These are phyloP conservation scores for Carapus acus DNA, from an alignment of 2,797 vertebrate species.

Conservation along the genomic window DNA sequence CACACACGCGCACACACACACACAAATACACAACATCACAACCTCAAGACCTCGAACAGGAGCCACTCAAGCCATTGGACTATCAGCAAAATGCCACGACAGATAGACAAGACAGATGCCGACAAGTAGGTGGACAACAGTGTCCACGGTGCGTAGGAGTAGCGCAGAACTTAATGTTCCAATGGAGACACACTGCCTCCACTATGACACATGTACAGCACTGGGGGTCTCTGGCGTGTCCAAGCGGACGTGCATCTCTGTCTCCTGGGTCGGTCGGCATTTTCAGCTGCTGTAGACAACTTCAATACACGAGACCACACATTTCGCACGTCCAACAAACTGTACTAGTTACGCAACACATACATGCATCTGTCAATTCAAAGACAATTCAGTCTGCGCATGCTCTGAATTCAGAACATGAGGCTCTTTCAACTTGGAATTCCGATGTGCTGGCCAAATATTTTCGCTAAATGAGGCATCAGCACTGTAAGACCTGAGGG, in stretches of 20 bases:
- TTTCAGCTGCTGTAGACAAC: slow-evolving; percentile 59
- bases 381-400: too few species aligned
- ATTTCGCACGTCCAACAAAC: slow-evolving; percentile 61
- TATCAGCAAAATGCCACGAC: slow-evolving; percentile 9
- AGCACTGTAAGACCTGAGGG: neutral
- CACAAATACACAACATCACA: too few species aligned
- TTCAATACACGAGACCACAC: slow-evolving; percentile 36
- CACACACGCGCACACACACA: slow-evolving; percentile 15
- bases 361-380: slow-evolving; percentile 30
- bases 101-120: slow-evolving; percentile 1
- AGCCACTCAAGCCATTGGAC: slow-evolving; percentile 24
- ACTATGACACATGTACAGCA: slow-evolving; percentile 9
- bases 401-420: too few species aligned
- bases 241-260: slow-evolving; percentile 15
- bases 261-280: slow-evolving; percentile 42
- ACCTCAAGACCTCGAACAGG: too few species aligned
- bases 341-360: slow-evolving; percentile 48
- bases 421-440: neutral
- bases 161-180: neutral
- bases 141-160: neutral
- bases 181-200: neutral
- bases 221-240: slow-evolving; percentile 16
- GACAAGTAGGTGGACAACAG: slow-evolving; percentile 4
- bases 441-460: neutral
- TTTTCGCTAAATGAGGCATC: too few species aligned